Base-by-base conservation (phyloP, 2,888 invertebrate genomes). In the Eilema caniola region DNA sequence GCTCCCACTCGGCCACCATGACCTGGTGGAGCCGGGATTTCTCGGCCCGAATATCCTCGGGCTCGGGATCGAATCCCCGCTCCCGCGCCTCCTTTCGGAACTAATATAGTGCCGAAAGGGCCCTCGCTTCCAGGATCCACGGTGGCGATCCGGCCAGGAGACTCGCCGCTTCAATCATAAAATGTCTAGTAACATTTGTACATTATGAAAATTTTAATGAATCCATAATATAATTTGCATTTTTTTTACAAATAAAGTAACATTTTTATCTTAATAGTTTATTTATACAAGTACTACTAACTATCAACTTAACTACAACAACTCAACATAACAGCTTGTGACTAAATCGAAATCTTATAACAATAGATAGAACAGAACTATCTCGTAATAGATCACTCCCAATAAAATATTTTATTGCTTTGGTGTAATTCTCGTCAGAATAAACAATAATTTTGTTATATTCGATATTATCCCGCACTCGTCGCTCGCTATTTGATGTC, bases 401-500 rank as follows among this genome's bases (percentile, higher is more conserved):
- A 53, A 53, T 53, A 53, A n/a, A 53, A 53, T 53, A 53, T 53
- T 53, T 53, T 53, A 53, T 53, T 53, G n/a, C n/a, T 53, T 0
- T 8, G 47, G 53, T n/a, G n/a, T 53, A 53, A 53, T n/a, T 53
- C 53, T n/a, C 53, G 53, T 53, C 53, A n/a, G 53, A 53, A 53
- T 53, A 53, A 53, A 53, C n/a, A 53, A 53, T 53, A 53, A 53
- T 53, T 53, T 53, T n/a, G n/a, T 53, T 53, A 53, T n/a, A 53
- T 8, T n/a, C 10, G 53, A 53, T n/a, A 53, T 53, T 8, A 53
- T 53, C 20, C 8, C n/a, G 53, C 5, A 53, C 53, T 53, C 20
- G n/a, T 47, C 16, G 14, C 7, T 16, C 20, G n/a, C 10, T 53
- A 53, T 53, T 53, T 53, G 53, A 53, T 53, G n/a, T 53, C 53